A percentile compares a stretch with the other conserved stretches of the same genome.
phyloP scores from a whole-genome alignment of 2,888 invertebrate species.

The Lamellibrachia satsuma region DNA sequence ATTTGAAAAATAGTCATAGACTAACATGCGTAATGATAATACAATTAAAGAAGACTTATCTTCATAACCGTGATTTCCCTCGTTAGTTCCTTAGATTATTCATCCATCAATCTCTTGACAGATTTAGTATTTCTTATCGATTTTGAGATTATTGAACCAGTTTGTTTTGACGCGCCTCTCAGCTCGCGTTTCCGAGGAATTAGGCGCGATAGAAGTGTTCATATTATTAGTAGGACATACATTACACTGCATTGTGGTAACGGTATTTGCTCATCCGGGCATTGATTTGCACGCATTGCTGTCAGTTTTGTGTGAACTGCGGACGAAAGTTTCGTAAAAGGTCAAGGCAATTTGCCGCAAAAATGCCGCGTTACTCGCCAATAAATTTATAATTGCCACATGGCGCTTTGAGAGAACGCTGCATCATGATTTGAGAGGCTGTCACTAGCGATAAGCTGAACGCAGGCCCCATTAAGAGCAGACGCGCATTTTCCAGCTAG shows the following conservation, averaged over 20 bases:
- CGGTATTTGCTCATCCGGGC: neutral
- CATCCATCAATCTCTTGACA: no score
- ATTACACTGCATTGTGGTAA: neutral
- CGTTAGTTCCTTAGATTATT: no score
- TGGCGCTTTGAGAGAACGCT: conserved; percentile 13
- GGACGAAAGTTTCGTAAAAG: neutral
- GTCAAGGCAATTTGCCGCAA: conserved; percentile 8
- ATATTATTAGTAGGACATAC: neutral
- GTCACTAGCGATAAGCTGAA: conserved; percentile 6
- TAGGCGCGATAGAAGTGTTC: no score
- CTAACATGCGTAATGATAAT: neutral
- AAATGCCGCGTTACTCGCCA: conserved; percentile 17
- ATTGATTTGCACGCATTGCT: neutral
- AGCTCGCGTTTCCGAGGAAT: no score
- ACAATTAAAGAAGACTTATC: no score
- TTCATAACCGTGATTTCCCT: no score
- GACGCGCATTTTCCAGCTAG: neutral
- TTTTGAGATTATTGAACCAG: no score
- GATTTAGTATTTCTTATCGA: no score
- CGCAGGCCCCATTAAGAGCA: neutral
- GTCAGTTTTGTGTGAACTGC: neutral
- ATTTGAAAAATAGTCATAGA: neutral
- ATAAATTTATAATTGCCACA: neutral
- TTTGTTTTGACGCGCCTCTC: no score
- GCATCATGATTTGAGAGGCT: conserved; percentile 5